These are phyloP conservation scores for Oncorhynchus tshawytscha DNA, from an alignment of 2,113 vertebrate species.

Conservation along the genomic window DNA sequence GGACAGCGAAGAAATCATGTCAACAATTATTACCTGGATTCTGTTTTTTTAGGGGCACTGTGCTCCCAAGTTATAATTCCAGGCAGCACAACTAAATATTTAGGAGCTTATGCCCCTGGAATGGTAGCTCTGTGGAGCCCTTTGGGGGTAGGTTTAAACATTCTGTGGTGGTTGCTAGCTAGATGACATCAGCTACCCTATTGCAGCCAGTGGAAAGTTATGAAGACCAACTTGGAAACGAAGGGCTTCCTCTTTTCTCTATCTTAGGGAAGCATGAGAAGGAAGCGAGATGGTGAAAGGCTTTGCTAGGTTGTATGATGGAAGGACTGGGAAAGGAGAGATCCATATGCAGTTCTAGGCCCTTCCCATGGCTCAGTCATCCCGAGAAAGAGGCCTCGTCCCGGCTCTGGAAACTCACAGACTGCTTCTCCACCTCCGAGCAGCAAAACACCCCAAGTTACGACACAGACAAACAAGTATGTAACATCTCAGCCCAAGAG, in stretches of 20 bases:
- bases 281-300: slow-evolving; percentile 78
- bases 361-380: slow-evolving; percentile 79
- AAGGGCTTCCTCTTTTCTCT: neutral
- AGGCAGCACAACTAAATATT: too few species aligned
- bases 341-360: slow-evolving; percentile 72
- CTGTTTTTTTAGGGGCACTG: too few species aligned
- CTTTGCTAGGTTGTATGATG: slow-evolving; percentile 82
- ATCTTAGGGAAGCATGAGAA: slow-evolving; percentile 84
- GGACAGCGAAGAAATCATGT: too few species aligned
- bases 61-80: too few species aligned
- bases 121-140: too few species aligned
- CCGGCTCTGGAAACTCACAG: slow-evolving; percentile 89
- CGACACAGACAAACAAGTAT: slow-evolving; percentile 77
- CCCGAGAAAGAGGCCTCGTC: slow-evolving; percentile 81
- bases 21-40: too few species aligned
- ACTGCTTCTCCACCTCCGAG: slow-evolving; percentile 87
- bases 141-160: too few species aligned
- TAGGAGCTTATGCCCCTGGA: too few species aligned
- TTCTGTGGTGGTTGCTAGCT: too few species aligned
- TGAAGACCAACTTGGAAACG: neutral
- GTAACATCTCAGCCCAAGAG: neutral
- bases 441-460: slow-evolving; percentile 72
- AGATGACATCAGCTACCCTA: too few species aligned
- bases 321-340: slow-evolving; percentile 84
- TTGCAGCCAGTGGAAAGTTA: too few species aligned